phyloP scores from a whole-genome alignment of 2,797 vertebrate species.

The Lophius americanus region DNA sequence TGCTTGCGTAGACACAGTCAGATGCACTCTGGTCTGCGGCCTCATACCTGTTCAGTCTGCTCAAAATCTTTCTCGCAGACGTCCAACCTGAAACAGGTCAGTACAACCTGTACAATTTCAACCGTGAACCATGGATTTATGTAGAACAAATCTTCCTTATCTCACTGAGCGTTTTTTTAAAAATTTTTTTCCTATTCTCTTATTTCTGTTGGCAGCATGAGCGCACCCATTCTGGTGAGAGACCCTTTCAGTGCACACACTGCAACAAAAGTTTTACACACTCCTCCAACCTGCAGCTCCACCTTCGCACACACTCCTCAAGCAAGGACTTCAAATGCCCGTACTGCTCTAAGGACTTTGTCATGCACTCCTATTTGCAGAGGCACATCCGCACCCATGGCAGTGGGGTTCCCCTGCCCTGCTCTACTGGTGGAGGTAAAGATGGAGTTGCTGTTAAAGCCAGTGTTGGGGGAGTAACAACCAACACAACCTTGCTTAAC shows the following conservation, averaged over 20 bases:
- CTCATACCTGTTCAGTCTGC: constrained; percentile 88
- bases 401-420: constrained; percentile 37
- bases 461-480: constrained; percentile 71
- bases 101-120: background rate
- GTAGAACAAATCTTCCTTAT: background rate
- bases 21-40: constrained; percentile 89
- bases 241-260: constrained; percentile 88
- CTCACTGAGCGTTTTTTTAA: background rate
- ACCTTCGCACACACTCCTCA: constrained; percentile 91
- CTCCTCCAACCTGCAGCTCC: constrained; percentile 90
- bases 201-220: constrained; percentile 82
- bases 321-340: constrained; percentile 90
- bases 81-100: constrained; percentile 88
- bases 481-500: constrained; percentile 79
- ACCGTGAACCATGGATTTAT: background rate
- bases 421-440: constrained; percentile 50
- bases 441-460: constrained; percentile 77
- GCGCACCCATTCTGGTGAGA: constrained; percentile 91
- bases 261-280: constrained; percentile 91
- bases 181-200: constrained; percentile 8
- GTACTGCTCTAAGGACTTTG: constrained; percentile 89
- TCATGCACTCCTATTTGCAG: constrained; percentile 93
- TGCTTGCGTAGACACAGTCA: constrained; percentile 88
- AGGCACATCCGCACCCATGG: constrained; percentile 91
- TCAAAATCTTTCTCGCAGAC: constrained; percentile 93